Conservation (phyloP, 2,888 invertebrate genomes). For the Noctua fimbriata region DNA sequence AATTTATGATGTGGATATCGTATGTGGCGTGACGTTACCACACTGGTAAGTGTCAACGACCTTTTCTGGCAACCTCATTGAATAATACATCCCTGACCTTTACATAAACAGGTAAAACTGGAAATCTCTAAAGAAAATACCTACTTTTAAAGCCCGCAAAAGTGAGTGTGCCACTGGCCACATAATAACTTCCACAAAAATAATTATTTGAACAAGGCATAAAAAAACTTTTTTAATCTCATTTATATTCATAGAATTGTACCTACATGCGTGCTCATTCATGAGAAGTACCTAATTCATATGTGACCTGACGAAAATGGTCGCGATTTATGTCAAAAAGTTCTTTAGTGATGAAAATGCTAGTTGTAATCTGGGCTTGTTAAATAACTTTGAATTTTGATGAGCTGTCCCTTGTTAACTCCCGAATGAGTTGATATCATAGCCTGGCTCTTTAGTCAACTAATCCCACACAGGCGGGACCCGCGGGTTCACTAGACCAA, state of each 20-base stretch:
- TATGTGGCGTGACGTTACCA: neutral
- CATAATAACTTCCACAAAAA: conserved; percentile 55
- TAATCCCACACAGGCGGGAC: too few species aligned
- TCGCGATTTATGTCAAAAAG: conserved; percentile 32
- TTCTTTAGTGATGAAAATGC: conserved; percentile 14
- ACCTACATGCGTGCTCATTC: conserved; percentile 66
- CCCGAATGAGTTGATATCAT: neutral
- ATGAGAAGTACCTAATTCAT: conserved; percentile 70
- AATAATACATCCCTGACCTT: neutral
- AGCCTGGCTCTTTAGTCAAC: too few species aligned
- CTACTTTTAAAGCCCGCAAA: neutral
- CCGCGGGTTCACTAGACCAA: too few species aligned
- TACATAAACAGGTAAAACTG: neutral
- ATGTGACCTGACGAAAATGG: conserved; percentile 48
- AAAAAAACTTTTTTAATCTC: conserved; percentile 79
- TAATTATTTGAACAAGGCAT: conserved; percentile 66
- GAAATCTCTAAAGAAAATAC: neutral
- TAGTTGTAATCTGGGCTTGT: conserved; percentile 11
- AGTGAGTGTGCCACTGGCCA: conserved; percentile 10
- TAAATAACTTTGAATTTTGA: conserved; percentile 26
- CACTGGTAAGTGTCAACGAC: neutral
- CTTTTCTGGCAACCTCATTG: neutral
- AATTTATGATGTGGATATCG: neutral
- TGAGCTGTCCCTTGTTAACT: conserved; percentile 7
- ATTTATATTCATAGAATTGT: conserved; percentile 78